Evolutionary conservation across 2,113 vertebrate species (phyloP).

Genomic region (Odocoileus hemionus): DNA sequence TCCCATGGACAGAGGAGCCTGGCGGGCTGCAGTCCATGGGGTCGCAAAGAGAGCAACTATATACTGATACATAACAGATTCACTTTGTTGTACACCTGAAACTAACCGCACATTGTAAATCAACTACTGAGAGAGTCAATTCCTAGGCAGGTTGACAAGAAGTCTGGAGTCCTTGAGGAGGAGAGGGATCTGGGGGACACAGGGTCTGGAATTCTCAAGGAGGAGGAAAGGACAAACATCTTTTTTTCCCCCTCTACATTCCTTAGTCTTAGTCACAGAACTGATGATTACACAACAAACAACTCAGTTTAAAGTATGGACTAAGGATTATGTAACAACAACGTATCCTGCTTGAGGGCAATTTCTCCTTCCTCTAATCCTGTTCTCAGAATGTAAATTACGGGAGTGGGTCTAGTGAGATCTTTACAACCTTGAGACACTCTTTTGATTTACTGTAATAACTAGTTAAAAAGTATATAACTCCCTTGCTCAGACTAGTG

Average conservation of each 20-base stretch:
- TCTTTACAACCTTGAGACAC: background rate
- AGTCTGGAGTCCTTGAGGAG: background rate
- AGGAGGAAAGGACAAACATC: background rate
- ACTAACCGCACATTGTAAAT: background rate
- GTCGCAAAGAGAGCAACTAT: background rate
- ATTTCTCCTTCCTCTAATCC: background rate
- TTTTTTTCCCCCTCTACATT: background rate
- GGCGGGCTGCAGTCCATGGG: background rate
- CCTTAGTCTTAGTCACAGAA: background rate
- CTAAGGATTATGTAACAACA: background rate
- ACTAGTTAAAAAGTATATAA: background rate
- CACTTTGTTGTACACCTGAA: background rate
- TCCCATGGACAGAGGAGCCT: background rate
- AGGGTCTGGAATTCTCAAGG: background rate
- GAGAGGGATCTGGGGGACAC: background rate
- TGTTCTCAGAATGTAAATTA: background rate
- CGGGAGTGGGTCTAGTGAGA: background rate
- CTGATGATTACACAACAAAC: background rate
- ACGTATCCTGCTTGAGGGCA: background rate
- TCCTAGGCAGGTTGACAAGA: background rate
- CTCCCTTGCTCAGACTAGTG: background rate
- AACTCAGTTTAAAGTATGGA: background rate
- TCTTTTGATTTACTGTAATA: background rate
- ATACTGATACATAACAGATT: background rate
- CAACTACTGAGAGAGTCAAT: background rate